phyloP scores from a whole-genome alignment of 2,797 vertebrate genomes.

The Coracias cyanogaster region DNA sequence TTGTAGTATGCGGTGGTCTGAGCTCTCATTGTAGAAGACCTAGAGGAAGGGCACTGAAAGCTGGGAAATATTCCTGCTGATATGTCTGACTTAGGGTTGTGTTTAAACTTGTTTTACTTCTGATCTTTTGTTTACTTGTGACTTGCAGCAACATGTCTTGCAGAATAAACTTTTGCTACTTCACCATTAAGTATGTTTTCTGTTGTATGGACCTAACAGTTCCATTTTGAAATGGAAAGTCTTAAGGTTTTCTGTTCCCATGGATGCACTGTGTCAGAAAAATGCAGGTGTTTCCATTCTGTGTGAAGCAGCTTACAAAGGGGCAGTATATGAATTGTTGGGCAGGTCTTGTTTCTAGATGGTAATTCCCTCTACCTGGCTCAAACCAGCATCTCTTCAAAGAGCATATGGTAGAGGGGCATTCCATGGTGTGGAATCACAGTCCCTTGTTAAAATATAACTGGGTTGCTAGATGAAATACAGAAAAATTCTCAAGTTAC shows the following conservation, averaged over 20 bases:
- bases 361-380: neutral
- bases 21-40: neutral
- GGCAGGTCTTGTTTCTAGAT: neutral
- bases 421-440: neutral
- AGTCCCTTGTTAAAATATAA: neutral
- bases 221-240: neutral
- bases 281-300: neutral
- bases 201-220: neutral
- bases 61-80: neutral
- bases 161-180: neutral
- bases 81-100: neutral
- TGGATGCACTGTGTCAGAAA: neutral
- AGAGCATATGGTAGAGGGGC: neutral
- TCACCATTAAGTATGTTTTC: neutral
- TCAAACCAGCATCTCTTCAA: neutral
- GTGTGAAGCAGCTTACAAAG: neutral
- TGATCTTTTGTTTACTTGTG: neutral
- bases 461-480: neutral
- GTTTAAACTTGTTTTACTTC: neutral
- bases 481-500: accelerated
- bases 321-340: neutral
- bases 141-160: neutral
- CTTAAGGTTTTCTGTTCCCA: neutral
- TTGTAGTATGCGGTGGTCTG: neutral
- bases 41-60: neutral